Evolutionary conservation across 2,113 vertebrate species (phyloP).

Genomic region (Danionella cerebrum): DNA sequence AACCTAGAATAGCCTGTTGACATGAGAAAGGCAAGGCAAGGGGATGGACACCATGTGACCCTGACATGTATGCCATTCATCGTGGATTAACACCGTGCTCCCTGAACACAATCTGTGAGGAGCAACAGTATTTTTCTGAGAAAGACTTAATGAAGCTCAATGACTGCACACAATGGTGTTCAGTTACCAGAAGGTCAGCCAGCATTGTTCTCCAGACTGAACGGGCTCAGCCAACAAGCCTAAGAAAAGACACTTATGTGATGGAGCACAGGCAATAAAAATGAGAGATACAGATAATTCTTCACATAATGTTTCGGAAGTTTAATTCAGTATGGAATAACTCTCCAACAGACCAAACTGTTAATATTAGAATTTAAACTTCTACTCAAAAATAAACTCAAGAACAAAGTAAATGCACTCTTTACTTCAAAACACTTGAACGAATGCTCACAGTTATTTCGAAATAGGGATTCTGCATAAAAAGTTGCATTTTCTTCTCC

Average conservation of each 20-base stretch:
- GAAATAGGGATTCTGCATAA: no score
- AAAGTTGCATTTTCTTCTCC: no score
- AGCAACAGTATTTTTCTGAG: conserved; percentile 39
- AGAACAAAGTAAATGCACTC: no score
- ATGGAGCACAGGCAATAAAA: not conserved
- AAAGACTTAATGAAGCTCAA: conserved; percentile 42
- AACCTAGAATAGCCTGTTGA: no score
- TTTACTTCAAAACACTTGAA: no score
- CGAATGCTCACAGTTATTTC: no score
- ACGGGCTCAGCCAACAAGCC: not conserved
- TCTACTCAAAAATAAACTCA: no score
- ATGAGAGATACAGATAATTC: not conserved
- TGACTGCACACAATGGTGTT: conserved; percentile 21
- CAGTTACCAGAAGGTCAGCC: conserved; percentile 38
- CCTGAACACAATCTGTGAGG: conserved; percentile 28
- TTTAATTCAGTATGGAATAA: no score
- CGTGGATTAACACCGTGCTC: conserved; percentile 13
- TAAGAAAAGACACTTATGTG: not conserved
- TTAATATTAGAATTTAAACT: no score
- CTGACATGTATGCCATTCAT: not conserved
- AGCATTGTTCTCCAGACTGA: conserved; percentile 4
- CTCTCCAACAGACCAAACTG: no score
- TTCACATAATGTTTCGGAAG: not conserved
- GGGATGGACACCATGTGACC: not conserved
- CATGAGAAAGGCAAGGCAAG: conserved; percentile 11